phyloP scores from a whole-genome alignment of 2,797 vertebrate species.

The Rhadinocentrus ornatus region DNA sequence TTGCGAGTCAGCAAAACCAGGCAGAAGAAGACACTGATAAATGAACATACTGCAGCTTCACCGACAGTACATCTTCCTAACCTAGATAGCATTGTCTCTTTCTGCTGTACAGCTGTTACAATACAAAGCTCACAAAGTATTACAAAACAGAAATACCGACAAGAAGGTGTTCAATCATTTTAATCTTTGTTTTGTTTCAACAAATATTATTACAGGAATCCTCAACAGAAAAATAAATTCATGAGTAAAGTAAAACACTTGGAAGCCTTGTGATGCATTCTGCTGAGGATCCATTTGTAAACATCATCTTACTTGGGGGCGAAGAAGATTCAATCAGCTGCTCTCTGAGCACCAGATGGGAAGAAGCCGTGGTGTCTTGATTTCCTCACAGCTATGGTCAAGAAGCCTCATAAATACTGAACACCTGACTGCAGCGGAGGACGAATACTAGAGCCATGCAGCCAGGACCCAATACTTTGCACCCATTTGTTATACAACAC shows the following conservation, averaged over 20 bases:
- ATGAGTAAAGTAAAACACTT: constrained; percentile 64
- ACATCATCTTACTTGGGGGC: constrained; percentile 21
- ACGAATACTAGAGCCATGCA: constrained; percentile 48
- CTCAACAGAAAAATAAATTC: constrained; percentile 60
- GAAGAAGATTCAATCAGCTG: constrained; percentile 23
- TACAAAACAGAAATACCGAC: constrained; percentile 13
- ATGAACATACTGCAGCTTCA: constrained; percentile 36
- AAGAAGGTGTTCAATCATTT: constrained; percentile 57
- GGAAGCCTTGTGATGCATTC: constrained; percentile 71
- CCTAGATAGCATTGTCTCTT: constrained; percentile 40
- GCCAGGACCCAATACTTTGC: constrained; percentile 42
- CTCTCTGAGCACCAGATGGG: constrained; percentile 37
- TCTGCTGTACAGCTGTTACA: neutral
- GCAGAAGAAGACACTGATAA: constrained; percentile 59
- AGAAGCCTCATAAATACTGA: constrained; percentile 49
- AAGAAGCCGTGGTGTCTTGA: constrained; percentile 39
- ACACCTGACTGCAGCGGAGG: constrained; percentile 59
- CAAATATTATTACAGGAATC: constrained; percentile 64
- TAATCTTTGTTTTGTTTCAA: constrained; percentile 73
- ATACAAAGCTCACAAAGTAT: constrained; percentile 1
- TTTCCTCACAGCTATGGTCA: constrained; percentile 25
- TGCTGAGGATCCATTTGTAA: constrained; percentile 46
- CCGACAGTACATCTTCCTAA: constrained; percentile 39
- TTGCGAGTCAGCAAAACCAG: constrained; percentile 72
- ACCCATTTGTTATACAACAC: constrained; percentile 24